Evolutionary conservation across 2,797 vertebrate species (phyloP).

Genomic region (Coilia nasus): DNA sequence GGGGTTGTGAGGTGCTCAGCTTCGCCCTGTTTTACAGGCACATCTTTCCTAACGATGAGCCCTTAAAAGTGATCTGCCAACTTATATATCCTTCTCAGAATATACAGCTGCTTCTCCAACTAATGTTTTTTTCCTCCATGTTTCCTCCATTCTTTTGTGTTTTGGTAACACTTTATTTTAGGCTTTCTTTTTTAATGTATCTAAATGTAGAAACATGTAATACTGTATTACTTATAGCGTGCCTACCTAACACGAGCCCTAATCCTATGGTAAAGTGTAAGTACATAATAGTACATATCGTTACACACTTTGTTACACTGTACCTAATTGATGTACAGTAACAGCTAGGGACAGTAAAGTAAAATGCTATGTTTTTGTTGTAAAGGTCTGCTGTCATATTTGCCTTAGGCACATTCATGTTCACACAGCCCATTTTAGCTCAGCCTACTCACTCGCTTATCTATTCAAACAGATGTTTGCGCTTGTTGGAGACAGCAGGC

Average conservation of each 20-base stretch:
- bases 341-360: too few relatives aligned
- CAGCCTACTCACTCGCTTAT: not conserved
- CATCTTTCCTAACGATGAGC: not conserved
- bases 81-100: not conserved
- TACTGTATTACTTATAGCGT: too few relatives aligned
- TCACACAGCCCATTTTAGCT: not conserved
- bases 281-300: too few relatives aligned
- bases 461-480: constrained; percentile 16
- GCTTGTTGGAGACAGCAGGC: not conserved
- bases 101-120: not conserved
- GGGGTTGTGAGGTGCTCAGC: not conserved
- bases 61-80: not conserved
- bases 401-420: not conserved
- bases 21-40: not conserved
- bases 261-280: too few relatives aligned
- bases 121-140: not conserved
- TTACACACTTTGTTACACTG: too few relatives aligned
- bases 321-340: too few relatives aligned
- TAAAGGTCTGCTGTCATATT: not conserved
- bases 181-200: not conserved
- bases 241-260: too few relatives aligned
- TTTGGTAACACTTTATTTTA: not conserved
- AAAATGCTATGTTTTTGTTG: too few relatives aligned
- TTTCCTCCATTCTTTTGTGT: not conserved
- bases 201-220: too few relatives aligned